phyloP scores from a whole-genome alignment of 1,140 invertebrate genomes.

The Semibalanus balanoides region DNA sequence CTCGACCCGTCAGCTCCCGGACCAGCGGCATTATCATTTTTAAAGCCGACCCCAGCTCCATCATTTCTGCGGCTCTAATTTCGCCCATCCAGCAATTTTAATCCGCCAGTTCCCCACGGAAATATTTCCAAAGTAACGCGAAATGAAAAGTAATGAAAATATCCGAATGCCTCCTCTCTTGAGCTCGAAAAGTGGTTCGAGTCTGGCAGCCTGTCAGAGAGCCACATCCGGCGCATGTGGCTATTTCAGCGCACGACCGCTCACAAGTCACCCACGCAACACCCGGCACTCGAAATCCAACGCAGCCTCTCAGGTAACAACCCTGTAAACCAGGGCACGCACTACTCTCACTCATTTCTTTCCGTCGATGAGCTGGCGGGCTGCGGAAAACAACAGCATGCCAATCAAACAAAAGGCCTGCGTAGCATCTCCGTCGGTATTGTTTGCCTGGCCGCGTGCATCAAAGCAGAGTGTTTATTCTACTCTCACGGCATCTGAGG shows the following conservation, averaged over 20 bases:
- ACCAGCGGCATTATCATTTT: not conserved
- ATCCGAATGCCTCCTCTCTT: not conserved
- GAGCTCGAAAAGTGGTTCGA: not conserved
- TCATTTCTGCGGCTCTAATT: not conserved
- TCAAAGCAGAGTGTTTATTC: not conserved
- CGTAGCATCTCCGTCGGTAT: not conserved
- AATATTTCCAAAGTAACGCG: not conserved
- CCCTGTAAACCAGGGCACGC: too few relatives aligned
- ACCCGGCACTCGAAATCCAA: too few relatives aligned
- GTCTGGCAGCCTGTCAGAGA: not conserved
- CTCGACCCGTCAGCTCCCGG: not conserved
- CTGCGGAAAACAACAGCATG: not conserved
- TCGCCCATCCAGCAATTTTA: not conserved
- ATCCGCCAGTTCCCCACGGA: not conserved
- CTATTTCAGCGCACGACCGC: too few relatives aligned
- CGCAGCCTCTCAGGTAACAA: too few relatives aligned
- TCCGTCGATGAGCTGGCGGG: too few relatives aligned
- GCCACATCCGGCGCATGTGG: too few relatives aligned
- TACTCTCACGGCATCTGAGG: not conserved
- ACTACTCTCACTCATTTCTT: too few relatives aligned
- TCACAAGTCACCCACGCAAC: too few relatives aligned
- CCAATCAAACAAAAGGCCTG: not conserved
- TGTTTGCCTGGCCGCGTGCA: not conserved
- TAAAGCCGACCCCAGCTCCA: not conserved
- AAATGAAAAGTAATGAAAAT: constrained; percentile 3